A percentile compares a stretch with the other conserved stretches of the same genome.
These are phyloP conservation scores for Theodoxus fluviatilis DNA, from an alignment of 2,888 invertebrate species.

Conservation along the genomic window DNA sequence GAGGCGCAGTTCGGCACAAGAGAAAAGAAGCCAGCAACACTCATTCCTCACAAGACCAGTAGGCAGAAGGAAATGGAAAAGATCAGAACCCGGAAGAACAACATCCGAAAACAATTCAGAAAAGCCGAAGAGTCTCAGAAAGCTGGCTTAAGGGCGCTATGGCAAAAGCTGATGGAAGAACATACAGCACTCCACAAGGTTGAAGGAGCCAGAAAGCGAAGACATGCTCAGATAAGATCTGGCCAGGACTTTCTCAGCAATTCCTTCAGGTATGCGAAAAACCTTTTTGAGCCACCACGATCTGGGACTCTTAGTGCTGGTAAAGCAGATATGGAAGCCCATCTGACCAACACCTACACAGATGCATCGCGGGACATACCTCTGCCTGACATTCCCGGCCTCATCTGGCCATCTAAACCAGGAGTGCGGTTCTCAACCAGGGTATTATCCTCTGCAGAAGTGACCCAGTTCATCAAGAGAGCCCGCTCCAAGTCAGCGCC, in stretches of 20 bases:
- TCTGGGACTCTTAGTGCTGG: slow-evolving; percentile 16
- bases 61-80: background rate
- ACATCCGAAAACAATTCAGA: too few relatives aligned
- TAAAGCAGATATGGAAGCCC: background rate
- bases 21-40: too few relatives aligned
- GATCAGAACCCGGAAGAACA: background rate
- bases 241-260: slow-evolving; percentile 25
- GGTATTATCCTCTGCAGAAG: too few relatives aligned
- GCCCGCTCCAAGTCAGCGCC: too few relatives aligned
- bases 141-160: too few relatives aligned
- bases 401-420: slow-evolving; percentile 9
- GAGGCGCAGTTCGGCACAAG: too few relatives aligned
- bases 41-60: background rate
- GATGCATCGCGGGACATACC: slow-evolving; percentile 13
- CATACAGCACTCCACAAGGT: background rate
- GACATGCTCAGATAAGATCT: background rate
- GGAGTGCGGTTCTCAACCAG: too few relatives aligned
- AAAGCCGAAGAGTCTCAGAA: too few relatives aligned
- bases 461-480: too few relatives aligned
- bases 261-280: slow-evolving; percentile 25
- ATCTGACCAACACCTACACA: slow-evolving; percentile 22
- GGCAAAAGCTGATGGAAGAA: background rate
- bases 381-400: background rate
- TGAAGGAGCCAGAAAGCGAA: background rate
- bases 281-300: slow-evolving; percentile 18